Evolutionary conservation across 2,113 vertebrate species (phyloP).

Genomic region (Lota lota): DNA sequence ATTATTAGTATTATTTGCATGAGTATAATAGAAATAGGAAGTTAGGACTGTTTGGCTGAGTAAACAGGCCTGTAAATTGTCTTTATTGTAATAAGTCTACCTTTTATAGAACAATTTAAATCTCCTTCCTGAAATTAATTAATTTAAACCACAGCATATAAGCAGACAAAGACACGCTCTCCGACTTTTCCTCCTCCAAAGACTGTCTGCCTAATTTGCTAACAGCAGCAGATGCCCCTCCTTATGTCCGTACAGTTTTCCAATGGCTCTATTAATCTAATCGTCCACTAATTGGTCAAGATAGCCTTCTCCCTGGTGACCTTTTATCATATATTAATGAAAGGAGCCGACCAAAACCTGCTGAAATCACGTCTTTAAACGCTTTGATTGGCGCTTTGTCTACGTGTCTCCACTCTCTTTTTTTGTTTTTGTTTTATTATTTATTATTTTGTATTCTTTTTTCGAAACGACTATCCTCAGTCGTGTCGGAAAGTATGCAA

Average conservation of each 20-base stretch:
- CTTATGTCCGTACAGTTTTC: conserved; percentile 57
- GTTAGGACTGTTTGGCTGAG: too few relatives aligned
- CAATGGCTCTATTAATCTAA: conserved; percentile 75
- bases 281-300: conserved; percentile 72
- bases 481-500: neutral
- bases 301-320: conserved; percentile 68
- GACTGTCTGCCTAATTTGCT: conserved; percentile 57
- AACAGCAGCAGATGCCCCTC: conserved; percentile 47
- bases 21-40: too few relatives aligned
- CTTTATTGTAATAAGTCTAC: neutral
- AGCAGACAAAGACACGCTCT: conserved; percentile 36
- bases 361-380: conserved; percentile 50
- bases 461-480: too few relatives aligned
- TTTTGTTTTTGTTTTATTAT: neutral
- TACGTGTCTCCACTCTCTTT: neutral
- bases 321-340: conserved; percentile 70
- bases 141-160: conserved; percentile 43
- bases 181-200: conserved; percentile 26
- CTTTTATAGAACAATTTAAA: neutral
- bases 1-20: too few relatives aligned
- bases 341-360: conserved; percentile 46
- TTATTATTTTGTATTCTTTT: neutral
- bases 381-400: conserved; percentile 56
- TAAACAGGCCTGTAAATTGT: neutral
- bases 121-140: conserved; percentile 11